A percentile compares a stretch with the other conserved stretches of the same genome.
Evolutionary conservation across 2,113 vertebrate species (phyloP).

Genomic region (Megaptera novaeangliae): DNA sequence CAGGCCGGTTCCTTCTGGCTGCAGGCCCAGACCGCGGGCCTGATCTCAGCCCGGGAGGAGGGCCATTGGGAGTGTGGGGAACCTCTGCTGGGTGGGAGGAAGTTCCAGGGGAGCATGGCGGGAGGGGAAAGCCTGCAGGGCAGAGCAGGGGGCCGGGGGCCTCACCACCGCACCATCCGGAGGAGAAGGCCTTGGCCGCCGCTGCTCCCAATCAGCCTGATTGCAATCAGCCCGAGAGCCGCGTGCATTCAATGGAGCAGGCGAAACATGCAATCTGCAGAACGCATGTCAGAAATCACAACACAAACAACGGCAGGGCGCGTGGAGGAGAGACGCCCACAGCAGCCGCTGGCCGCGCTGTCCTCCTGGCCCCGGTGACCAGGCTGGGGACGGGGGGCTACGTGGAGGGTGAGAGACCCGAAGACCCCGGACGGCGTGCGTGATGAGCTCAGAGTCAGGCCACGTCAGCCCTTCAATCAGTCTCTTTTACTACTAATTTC

Average conservation of each 20-base stretch:
- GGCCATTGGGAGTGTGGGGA: not conserved
- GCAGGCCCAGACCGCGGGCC: not conserved
- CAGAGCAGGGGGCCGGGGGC: not conserved
- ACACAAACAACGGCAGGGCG: not conserved
- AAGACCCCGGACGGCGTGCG: accelerated
- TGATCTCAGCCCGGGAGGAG: not conserved
- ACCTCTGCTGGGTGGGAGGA: not conserved
- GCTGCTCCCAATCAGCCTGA: constrained; percentile 76
- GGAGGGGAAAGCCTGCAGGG: not conserved
- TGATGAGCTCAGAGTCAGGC: not conserved
- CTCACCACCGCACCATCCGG: not conserved
- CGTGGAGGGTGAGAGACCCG: not conserved
- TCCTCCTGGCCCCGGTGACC: not conserved
- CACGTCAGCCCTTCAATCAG: constrained; percentile 60
- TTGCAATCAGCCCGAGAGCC: constrained; percentile 72
- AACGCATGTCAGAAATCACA: constrained; percentile 75
- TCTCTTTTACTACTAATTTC: constrained; percentile 78
- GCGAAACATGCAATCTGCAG: constrained; percentile 74
- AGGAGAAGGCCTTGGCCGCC: not conserved
- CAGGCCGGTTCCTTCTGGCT: not conserved
- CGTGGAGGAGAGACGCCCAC: not conserved
- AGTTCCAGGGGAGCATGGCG: not conserved
- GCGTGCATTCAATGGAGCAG: constrained; percentile 71
- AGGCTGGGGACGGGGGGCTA: not conserved
- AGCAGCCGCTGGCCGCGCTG: not conserved